phyloP scores from a whole-genome alignment of 2,113 vertebrate species.

The Lutjanus erythropterus region DNA sequence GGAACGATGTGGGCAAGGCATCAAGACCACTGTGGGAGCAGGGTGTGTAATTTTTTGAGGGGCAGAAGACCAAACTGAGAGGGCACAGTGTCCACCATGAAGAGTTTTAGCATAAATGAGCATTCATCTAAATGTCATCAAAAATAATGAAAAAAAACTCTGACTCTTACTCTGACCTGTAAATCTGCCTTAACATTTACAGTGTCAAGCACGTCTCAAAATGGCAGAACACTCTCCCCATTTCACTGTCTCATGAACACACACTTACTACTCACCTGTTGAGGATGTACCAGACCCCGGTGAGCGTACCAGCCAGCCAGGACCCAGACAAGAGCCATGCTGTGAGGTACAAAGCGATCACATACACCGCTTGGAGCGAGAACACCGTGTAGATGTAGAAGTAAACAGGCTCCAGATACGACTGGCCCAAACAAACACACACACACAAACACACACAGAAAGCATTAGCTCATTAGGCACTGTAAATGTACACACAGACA shows the following conservation, averaged over 20 bases:
- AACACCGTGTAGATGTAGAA: slow-evolving; percentile 99
- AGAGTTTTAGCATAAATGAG: not conserved
- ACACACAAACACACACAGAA: slow-evolving; percentile 36
- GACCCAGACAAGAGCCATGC: slow-evolving; percentile 96
- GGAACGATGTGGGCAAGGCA: too few species aligned
- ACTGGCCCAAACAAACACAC: slow-evolving; percentile 82
- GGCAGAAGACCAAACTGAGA: too few species aligned
- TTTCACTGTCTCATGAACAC: not conserved
- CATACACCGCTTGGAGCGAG: slow-evolving; percentile 94
- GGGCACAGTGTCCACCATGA: too few species aligned
- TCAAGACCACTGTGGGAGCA: too few species aligned
- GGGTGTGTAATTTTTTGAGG: too few species aligned
- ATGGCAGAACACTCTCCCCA: not conserved
- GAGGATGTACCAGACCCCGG: slow-evolving; percentile 94
- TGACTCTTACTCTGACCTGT: not conserved
- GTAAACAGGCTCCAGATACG: slow-evolving; percentile 95
- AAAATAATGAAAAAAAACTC: not conserved
- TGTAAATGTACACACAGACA: slow-evolving; percentile 17
- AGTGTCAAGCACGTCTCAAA: not conserved
- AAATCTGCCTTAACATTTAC: not conserved
- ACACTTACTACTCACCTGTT: slow-evolving; percentile 88
- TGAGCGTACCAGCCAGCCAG: slow-evolving; percentile 92
- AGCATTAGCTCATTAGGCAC: slow-evolving; percentile 42
- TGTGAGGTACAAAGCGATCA: slow-evolving; percentile 92
- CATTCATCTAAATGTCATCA: not conserved